A percentile compares a stretch with the other conserved stretches of the same genome.
Conservation (phyloP, 2,113 vertebrate genomes). For the Amphiprion ocellaris region DNA sequence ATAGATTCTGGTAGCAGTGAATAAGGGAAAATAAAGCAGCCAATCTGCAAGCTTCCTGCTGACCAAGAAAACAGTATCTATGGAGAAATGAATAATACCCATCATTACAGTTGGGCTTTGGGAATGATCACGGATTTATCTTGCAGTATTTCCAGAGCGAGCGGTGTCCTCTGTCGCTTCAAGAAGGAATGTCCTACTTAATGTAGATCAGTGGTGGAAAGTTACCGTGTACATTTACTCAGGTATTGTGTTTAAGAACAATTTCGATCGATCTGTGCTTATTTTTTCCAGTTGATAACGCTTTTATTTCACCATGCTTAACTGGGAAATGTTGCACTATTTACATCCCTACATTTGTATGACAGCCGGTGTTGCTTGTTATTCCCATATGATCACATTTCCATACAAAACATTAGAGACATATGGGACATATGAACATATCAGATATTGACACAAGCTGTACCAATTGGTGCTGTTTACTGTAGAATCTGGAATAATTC, state of each 20-base stretch:
- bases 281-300: no score
- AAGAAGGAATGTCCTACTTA: slow-evolving; percentile 28
- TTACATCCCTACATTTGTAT: background rate
- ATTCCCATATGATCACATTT: background rate
- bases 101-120: slow-evolving; percentile 48
- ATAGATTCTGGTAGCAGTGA: slow-evolving; percentile 82
- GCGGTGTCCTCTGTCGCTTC: slow-evolving; percentile 25
- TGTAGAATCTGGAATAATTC: no score
- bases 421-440: background rate
- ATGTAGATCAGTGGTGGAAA: background rate
- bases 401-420: background rate
- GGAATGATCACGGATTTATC: slow-evolving; percentile 45
- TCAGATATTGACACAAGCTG: background rate
- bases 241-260: background rate
- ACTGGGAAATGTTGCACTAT: no score
- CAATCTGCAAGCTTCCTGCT: slow-evolving; percentile 58
- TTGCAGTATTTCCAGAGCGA: slow-evolving; percentile 2
- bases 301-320: no score
- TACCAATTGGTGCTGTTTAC: no score
- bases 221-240: background rate
- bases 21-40: slow-evolving; percentile 73
- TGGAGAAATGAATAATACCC: slow-evolving; percentile 61
- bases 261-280: background rate
- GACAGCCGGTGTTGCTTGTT: background rate
- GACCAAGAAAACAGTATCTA: slow-evolving; percentile 57